Evolutionary conservation across 1,140 invertebrate species (phyloP).

Genomic region (Penaeus indicus): DNA sequence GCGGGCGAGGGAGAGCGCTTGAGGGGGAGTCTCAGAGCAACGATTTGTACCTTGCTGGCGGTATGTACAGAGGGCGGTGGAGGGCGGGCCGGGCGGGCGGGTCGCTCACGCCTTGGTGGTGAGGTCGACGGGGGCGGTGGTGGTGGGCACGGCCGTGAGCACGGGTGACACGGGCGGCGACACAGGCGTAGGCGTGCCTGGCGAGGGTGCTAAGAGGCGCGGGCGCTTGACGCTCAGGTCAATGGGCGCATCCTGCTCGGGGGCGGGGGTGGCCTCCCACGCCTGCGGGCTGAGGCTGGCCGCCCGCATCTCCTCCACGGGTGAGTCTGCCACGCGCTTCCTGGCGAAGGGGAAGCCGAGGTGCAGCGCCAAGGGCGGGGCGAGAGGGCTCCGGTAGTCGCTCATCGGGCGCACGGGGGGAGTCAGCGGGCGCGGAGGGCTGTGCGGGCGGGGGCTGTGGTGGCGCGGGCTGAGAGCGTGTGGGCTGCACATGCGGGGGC

Average conservation of each 20-base stretch:
- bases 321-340: constrained; percentile 63
- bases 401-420: not conserved
- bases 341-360: constrained; percentile 41
- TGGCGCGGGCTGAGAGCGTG: constrained; percentile 37
- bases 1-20: not conserved
- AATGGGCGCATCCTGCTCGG: constrained; percentile 66
- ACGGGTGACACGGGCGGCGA: constrained; percentile 53
- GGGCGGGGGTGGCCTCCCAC: constrained; percentile 51
- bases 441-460: constrained; percentile 23
- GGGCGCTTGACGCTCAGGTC: constrained; percentile 65
- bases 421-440: constrained; percentile 17
- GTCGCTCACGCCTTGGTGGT: constrained; percentile 61
- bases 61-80: not conserved
- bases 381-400: constrained; percentile 31
- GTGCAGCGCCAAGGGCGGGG: constrained; percentile 43
- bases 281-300: not conserved
- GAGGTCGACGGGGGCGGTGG: constrained; percentile 58
- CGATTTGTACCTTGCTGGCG: constrained; percentile 21
- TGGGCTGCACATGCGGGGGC: constrained; percentile 24
- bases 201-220: constrained; percentile 46
- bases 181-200: constrained; percentile 49
- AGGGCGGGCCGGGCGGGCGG: not conserved
- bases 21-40: not conserved
- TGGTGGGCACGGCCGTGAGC: constrained; percentile 28
- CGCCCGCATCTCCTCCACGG: constrained; percentile 27